These are phyloP conservation scores for Sinosuthora webbiana DNA, from an alignment of 2,113 vertebrate genomes.

Conservation along the genomic window DNA sequence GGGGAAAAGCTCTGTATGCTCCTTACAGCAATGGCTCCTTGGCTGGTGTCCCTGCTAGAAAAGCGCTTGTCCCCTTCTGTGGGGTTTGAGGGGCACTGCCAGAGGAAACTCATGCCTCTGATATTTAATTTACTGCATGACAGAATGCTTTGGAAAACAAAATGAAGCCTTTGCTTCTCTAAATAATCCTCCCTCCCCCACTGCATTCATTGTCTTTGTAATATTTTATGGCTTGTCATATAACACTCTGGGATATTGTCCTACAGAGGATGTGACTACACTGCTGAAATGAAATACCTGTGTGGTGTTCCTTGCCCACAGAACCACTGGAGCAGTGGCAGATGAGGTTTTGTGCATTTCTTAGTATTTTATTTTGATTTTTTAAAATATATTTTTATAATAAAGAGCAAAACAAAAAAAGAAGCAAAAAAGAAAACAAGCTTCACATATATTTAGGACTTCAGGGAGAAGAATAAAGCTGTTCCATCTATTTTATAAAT, in stretches of 20 bases:
- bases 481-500: slow-evolving; percentile 56
- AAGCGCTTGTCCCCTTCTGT: background rate
- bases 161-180: slow-evolving; percentile 24
- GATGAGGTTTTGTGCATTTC: background rate
- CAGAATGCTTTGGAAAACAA: slow-evolving; percentile 2
- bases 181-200: background rate
- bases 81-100: background rate
- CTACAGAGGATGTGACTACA: background rate
- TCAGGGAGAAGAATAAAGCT: slow-evolving; percentile 10
- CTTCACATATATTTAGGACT: slow-evolving; percentile 45
- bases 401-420: background rate
- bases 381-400: slow-evolving; percentile 8
- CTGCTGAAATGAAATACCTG: background rate
- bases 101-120: background rate
- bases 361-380: slow-evolving; percentile 11
- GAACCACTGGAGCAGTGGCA: background rate
- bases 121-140: background rate
- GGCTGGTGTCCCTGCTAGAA: background rate
- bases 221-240: slow-evolving; percentile 31
- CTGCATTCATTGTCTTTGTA: background rate
- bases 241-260: slow-evolving; percentile 9
- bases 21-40: background rate
- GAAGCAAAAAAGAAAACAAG: background rate
- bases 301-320: background rate
- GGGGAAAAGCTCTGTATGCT: background rate